Conservation (phyloP, 23 tunicate species). For the Ciona savignyi region DNA sequence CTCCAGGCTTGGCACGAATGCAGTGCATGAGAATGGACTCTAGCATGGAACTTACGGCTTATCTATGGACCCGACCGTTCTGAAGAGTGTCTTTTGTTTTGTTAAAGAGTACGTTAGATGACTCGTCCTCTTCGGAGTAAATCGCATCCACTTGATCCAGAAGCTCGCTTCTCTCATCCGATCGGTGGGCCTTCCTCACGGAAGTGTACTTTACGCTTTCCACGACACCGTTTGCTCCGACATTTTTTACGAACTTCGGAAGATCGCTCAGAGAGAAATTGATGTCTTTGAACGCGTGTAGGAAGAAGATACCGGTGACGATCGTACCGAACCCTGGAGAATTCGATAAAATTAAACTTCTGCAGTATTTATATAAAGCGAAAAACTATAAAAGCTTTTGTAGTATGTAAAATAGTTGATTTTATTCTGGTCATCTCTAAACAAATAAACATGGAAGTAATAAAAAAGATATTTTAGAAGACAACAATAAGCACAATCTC, state of each 20-base stretch:
- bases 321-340: conserved; percentile 65
- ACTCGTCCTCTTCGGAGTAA: conserved; percentile 30
- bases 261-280: conserved; percentile 52
- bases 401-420: no score
- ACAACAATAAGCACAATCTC: no score
- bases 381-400: no score
- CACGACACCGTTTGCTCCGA: background rate
- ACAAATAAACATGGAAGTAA: no score
- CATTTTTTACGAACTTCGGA: conserved; percentile 51
- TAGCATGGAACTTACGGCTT: background rate
- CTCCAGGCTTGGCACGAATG: no score
- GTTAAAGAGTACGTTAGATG: conserved; percentile 17
- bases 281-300: conserved; percentile 77
- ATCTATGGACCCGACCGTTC: conserved; percentile 32
- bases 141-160: conserved; percentile 10
- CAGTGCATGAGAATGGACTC: background rate
- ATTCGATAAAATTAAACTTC: background rate
- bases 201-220: conserved; percentile 14
- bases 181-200: background rate
- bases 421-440: no score
- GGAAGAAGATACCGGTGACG: conserved; percentile 68
- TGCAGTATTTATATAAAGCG: no score
- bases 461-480: no score
- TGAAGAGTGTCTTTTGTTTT: conserved; percentile 3
- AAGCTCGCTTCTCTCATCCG: conserved; percentile 8